A percentile compares a stretch with the other conserved stretches of the same genome.
phyloP scores from a whole-genome alignment of 2,888 invertebrate genomes.

The Neoscelio sp. region DNA sequence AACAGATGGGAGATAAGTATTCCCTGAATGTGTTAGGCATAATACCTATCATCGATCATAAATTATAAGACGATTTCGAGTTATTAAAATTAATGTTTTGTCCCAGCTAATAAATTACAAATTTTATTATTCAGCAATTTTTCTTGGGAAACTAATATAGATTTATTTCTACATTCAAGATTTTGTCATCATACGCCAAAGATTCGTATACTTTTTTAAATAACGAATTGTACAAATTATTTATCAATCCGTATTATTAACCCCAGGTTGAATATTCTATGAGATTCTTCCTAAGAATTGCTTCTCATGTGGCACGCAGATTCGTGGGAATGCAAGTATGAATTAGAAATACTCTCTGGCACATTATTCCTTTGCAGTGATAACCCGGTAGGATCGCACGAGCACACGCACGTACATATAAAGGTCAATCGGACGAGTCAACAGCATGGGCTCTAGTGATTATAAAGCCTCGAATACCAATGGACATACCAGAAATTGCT shows the following conservation, averaged over 20 bases:
- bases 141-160: too few relatives aligned
- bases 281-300: slow-evolving; percentile 28
- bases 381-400: slow-evolving; percentile 44
- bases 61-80: slow-evolving; percentile 32
- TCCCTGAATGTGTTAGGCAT: slow-evolving; percentile 34
- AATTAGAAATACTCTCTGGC: slow-evolving; percentile 53
- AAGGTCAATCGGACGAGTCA: slow-evolving; percentile 60
- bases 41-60: slow-evolving; percentile 50
- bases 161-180: too few relatives aligned
- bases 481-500: slow-evolving; percentile 14
- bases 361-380: slow-evolving; percentile 35
- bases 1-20: slow-evolving; percentile 47
- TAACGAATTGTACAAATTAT: slow-evolving; percentile 37
- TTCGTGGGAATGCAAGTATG: slow-evolving; percentile 45
- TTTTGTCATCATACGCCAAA: too few relatives aligned
- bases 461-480: slow-evolving; percentile 43
- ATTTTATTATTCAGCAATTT: slow-evolving; percentile 6
- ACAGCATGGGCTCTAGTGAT: slow-evolving; percentile 25
- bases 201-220: neutral
- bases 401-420: slow-evolving; percentile 40
- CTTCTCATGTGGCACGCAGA: slow-evolving; percentile 52
- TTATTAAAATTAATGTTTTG: slow-evolving; percentile 32
- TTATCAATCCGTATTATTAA: slow-evolving; percentile 24
- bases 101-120: slow-evolving; percentile 10
- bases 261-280: slow-evolving; percentile 22